Conservation (phyloP, 2,888 invertebrate genomes). For the Chrysolina haemoptera region DNA sequence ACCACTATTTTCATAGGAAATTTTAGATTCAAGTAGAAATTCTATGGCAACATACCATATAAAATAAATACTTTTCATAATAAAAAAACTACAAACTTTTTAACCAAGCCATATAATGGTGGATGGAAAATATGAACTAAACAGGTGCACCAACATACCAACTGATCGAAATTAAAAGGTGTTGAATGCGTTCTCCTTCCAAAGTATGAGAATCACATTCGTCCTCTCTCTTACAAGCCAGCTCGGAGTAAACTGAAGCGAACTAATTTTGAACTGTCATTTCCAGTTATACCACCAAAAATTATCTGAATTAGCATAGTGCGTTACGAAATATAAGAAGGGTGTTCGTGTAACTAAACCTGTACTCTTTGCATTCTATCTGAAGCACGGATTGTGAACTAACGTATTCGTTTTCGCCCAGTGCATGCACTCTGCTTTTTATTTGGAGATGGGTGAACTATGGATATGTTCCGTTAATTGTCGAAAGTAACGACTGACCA, state of each 20-base stretch:
- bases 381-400: too few species aligned
- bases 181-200: conserved; percentile 7
- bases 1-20: conserved; percentile 7
- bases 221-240: too few species aligned
- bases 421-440: too few species aligned
- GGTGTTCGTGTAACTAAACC: too few species aligned
- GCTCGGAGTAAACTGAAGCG: too few species aligned
- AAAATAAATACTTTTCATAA: conserved; percentile 20
- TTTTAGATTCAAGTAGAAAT: neutral
- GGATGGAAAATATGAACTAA: conserved; percentile 40
- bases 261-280: neutral
- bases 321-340: too few species aligned
- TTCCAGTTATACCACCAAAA: neutral
- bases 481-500: too few species aligned
- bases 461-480: too few species aligned
- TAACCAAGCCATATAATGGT: conserved; percentile 47
- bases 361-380: too few species aligned
- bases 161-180: neutral
- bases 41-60: conserved; percentile 1
- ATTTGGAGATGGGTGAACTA: too few species aligned
- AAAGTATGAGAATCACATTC: neutral
- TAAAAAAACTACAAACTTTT: conserved; percentile 35
- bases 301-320: neutral
- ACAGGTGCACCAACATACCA: conserved; percentile 33
- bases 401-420: too few species aligned